Percentiles rank a stretch among this genome's conserved stretches.
Conservation (phyloP, 2,797 vertebrate genomes). For the Micropoecilia bifurca region DNA sequence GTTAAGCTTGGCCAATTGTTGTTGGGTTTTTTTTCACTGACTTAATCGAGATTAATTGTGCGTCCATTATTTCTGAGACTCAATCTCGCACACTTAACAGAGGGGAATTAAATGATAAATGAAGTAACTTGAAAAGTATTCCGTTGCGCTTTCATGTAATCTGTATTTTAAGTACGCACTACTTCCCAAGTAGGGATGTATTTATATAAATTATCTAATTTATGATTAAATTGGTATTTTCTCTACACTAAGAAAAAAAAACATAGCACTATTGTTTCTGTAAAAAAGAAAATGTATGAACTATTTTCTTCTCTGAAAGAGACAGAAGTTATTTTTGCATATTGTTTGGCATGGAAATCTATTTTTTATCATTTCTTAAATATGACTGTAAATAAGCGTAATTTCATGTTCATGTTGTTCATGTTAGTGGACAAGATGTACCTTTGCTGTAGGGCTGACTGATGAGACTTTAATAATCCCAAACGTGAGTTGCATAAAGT, state of each 20-base stretch:
- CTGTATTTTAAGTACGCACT: conserved; percentile 69
- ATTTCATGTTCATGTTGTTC: too few relatives aligned
- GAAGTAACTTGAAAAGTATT: conserved; percentile 41
- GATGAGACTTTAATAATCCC: conserved; percentile 45
- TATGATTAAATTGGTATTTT: conserved; percentile 60
- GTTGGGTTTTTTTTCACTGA: conserved; percentile 60
- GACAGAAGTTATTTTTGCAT: conserved; percentile 81
- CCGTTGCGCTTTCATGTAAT: conserved; percentile 52
- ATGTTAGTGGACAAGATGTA: conserved; percentile 49
- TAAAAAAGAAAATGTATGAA: conserved; percentile 66
- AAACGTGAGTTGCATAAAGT: conserved; percentile 26
- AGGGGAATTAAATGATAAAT: conserved; percentile 44
- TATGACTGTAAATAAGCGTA: conserved; percentile 74
- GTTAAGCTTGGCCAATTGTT: conserved; percentile 41
- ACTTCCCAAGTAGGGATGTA: conserved; percentile 57
- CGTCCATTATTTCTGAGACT: conserved; percentile 5
- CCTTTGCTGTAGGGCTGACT: conserved; percentile 42
- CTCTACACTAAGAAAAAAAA: conserved; percentile 58
- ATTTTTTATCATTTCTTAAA: conserved; percentile 78
- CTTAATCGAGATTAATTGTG: conserved; percentile 49
- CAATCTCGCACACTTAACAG: conserved; percentile 22
- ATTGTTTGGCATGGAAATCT: conserved; percentile 75
- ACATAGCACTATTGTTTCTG: conserved; percentile 61
- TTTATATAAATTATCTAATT: conserved; percentile 50
- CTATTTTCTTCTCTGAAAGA: conserved; percentile 80